Conservation (phyloP, 2,888 invertebrate species). For the Meiosimyza platycephala region DNA sequence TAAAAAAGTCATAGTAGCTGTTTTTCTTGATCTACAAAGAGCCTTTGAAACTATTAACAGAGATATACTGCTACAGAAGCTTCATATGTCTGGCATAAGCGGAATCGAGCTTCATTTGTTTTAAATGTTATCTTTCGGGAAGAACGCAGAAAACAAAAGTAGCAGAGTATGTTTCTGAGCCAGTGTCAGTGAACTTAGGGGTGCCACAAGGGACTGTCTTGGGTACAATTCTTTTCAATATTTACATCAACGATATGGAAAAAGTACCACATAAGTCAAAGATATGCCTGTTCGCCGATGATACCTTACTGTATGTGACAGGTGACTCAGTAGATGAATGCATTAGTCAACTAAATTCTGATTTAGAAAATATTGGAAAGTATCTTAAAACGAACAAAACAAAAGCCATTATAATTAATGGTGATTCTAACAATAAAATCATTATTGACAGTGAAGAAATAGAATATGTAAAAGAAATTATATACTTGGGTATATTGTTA, state of each 20-base stretch:
- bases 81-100: too few species aligned
- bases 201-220: background rate
- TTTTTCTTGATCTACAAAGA: too few species aligned
- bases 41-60: too few species aligned
- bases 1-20: too few species aligned
- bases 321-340: background rate
- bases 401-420: background rate
- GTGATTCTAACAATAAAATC: background rate
- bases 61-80: too few species aligned
- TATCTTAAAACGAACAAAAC: background rate
- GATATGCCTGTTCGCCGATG: background rate
- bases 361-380: background rate
- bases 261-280: background rate
- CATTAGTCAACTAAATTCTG: background rate
- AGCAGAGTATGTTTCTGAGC: background rate
- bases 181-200: background rate
- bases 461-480: background rate
- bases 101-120: too few species aligned
- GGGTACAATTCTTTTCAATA: background rate
- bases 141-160: background rate
- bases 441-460: background rate
- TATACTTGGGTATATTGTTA: slow-evolving; percentile 1
- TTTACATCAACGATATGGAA: background rate
- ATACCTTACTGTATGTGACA: background rate
- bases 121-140: too few species aligned